A percentile compares a stretch with the other conserved stretches of the same genome.
Evolutionary conservation across 2,113 vertebrate genomes (phyloP).

Genomic region (Scophthalmus maximus): DNA sequence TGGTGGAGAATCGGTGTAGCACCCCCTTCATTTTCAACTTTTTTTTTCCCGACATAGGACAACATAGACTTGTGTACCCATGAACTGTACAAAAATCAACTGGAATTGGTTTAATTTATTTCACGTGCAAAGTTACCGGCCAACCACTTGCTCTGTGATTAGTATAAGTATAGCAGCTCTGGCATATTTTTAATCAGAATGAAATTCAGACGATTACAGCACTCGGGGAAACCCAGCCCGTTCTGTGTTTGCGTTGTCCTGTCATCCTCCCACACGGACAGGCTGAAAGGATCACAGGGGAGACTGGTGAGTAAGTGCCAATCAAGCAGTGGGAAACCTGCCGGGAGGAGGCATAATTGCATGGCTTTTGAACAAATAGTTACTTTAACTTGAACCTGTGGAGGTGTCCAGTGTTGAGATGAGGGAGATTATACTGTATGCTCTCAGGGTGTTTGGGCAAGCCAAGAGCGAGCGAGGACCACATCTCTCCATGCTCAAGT

Average conservation of each 20-base stretch:
- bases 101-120: neutral
- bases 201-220: conserved; percentile 24
- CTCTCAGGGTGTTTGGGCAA: conserved; percentile 3
- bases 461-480: neutral
- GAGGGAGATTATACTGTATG: neutral
- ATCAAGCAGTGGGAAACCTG: conserved; percentile 51
- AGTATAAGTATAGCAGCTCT: neutral
- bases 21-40: no score
- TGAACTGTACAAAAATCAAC: no score
- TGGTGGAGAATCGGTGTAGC: no score
- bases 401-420: conserved; percentile 20
- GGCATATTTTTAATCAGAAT: conserved; percentile 12
- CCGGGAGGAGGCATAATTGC: conserved; percentile 53
- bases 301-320: conserved; percentile 46
- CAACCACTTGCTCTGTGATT: no score
- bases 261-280: conserved; percentile 54
- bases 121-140: no score
- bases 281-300: conserved; percentile 64
- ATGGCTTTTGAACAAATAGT: conserved; percentile 40
- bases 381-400: conserved; percentile 60
- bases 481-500: conserved; percentile 22
- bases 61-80: no score
- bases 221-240: neutral
- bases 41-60: no score
- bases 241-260: conserved; percentile 32